These are phyloP conservation scores for Hucho hucho DNA, from an alignment of 2,113 vertebrate species.

Conservation along the genomic window DNA sequence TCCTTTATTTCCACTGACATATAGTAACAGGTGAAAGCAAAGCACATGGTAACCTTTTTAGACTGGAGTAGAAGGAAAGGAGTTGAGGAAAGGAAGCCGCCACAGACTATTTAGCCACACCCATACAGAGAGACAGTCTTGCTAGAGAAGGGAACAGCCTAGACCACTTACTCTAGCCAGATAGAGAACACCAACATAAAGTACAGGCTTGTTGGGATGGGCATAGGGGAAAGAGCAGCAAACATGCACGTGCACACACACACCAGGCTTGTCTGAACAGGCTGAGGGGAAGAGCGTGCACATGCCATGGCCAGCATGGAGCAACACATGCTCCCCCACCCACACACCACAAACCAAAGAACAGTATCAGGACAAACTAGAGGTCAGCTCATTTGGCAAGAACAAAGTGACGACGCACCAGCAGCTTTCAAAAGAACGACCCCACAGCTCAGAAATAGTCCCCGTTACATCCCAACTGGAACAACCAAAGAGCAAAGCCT, in stretches of 20 bases:
- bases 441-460: background rate
- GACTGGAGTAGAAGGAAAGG: too few relatives aligned
- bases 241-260: background rate
- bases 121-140: background rate
- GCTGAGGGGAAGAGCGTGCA: background rate
- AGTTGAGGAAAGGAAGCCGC: background rate
- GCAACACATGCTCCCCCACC: background rate
- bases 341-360: background rate
- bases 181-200: background rate
- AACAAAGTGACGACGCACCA: background rate
- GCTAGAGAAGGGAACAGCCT: background rate
- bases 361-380: too few relatives aligned
- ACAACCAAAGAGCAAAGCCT: too few relatives aligned
- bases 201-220: background rate
- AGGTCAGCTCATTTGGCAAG: background rate
- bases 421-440: background rate
- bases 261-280: slow-evolving; percentile 16
- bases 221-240: background rate
- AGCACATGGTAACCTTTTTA: too few relatives aligned
- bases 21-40: too few relatives aligned
- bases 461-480: too few relatives aligned
- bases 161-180: background rate
- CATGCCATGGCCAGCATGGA: background rate
- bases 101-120: background rate
- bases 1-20: too few relatives aligned